Conservation (phyloP, 1,140 invertebrate genomes). For the Pseudachorutes palmiensis region DNA sequence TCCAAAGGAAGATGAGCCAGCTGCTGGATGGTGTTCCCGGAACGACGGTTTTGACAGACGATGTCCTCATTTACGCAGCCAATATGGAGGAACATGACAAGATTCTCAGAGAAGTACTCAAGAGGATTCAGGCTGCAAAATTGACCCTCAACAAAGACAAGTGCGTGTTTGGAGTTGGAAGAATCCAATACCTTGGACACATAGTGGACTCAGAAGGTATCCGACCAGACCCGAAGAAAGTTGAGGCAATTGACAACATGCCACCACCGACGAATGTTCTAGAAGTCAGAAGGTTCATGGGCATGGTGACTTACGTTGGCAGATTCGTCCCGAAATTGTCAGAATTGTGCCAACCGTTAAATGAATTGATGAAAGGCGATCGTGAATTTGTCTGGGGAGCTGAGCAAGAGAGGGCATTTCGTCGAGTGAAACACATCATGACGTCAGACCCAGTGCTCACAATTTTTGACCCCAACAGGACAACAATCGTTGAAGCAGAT, state of each 20-base stretch:
- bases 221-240: slow-evolving; percentile 40
- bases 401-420: neutral
- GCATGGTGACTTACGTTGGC: slow-evolving; percentile 41
- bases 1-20: slow-evolving; percentile 48
- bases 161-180: slow-evolving; percentile 37
- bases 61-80: slow-evolving; percentile 47
- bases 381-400: neutral
- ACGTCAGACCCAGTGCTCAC: slow-evolving; percentile 13
- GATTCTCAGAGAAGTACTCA: slow-evolving; percentile 29
- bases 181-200: slow-evolving; percentile 43
- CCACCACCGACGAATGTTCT: slow-evolving; percentile 28
- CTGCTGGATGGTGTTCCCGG: slow-evolving; percentile 42
- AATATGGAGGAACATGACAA: slow-evolving; percentile 39
- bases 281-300: slow-evolving; percentile 39
- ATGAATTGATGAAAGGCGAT: neutral
- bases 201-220: slow-evolving; percentile 42
- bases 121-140: slow-evolving; percentile 18
- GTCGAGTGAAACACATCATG: slow-evolving; percentile 7
- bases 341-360: slow-evolving; percentile 34
- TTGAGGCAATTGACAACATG: slow-evolving; percentile 39
- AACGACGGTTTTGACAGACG: slow-evolving; percentile 46
- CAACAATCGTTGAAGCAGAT: slow-evolving; percentile 29
- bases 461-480: neutral
- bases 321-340: slow-evolving; percentile 41
- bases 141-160: slow-evolving; percentile 36